These are phyloP conservation scores for Pangasius krempfi DNA, from an alignment of 2,797 vertebrate species.

Conservation along the genomic window DNA sequence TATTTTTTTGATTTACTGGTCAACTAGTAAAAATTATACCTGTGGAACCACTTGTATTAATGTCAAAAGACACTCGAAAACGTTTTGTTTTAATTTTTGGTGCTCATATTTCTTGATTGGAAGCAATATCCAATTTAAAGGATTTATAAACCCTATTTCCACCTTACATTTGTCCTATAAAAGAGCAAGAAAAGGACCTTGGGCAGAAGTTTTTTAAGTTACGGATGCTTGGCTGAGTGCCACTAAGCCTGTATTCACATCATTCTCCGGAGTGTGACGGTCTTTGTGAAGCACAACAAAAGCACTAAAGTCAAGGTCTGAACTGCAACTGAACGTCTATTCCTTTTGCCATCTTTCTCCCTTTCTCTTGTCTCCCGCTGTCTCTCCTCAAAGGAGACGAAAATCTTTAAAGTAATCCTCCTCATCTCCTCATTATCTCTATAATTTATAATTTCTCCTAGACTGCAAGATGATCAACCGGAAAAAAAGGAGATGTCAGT, in stretches of 20 bases:
- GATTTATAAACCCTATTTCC: not conserved
- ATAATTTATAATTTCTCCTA: not conserved
- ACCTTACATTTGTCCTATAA: not conserved
- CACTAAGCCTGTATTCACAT: not conserved
- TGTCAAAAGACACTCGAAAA: not conserved
- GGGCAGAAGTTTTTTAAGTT: not conserved
- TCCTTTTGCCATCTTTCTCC: not conserved
- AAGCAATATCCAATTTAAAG: not conserved
- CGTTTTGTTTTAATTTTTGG: not conserved
- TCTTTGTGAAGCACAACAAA: conserved; percentile 33
- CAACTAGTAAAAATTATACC: not conserved
- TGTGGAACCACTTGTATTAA: not conserved
- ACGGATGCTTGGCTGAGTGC: not conserved
- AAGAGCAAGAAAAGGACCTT: not conserved
- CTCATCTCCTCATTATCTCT: not conserved
- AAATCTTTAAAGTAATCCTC: not conserved
- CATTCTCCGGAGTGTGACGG: conserved; percentile 18
- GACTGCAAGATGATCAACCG: not conserved
- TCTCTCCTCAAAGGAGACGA: not conserved
- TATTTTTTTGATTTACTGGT: not conserved
- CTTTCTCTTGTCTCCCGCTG: not conserved
- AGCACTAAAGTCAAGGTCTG: not conserved
- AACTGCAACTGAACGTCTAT: not conserved
- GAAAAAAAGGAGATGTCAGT: not conserved
- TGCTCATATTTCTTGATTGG: not conserved